A percentile compares a stretch with the other conserved stretches of the same genome.
Conservation (phyloP, 2,113 vertebrate species). For the Cyanoderma ruficeps region DNA sequence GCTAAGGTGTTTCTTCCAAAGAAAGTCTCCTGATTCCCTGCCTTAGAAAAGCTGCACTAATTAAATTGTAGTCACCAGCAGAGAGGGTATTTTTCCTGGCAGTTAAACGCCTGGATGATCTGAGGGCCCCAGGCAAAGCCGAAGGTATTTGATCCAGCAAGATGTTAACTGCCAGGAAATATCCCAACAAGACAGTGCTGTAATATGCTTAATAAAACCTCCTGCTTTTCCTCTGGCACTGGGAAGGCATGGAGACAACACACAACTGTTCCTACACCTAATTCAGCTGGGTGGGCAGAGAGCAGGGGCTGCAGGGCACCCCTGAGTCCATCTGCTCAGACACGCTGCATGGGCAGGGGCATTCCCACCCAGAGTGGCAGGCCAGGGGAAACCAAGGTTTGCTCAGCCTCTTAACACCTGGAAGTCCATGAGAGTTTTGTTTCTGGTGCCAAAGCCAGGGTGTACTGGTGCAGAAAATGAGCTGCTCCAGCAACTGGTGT, state of each 20-base stretch:
- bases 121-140: conserved; percentile 13
- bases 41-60: conserved; percentile 1
- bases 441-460: neutral
- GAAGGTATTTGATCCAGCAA: conserved; percentile 18
- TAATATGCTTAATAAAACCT: neutral
- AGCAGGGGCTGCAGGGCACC: neutral
- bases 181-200: neutral
- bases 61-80: neutral
- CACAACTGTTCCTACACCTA: neutral
- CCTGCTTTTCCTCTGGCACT: conserved; percentile 1
- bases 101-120: neutral
- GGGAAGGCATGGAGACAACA: neutral
- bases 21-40: neutral
- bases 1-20: conserved; percentile 12
- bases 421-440: neutral
- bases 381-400: neutral
- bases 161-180: conserved; percentile 36
- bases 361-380: neutral
- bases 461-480: neutral
- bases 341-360: accelerated
- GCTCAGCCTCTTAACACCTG: neutral
- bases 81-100: conserved; percentile 27
- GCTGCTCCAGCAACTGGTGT: neutral
- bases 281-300: accelerated
- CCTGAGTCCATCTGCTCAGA: accelerated